Evolutionary conservation across 1,140 invertebrate genomes (phyloP).

Genomic region (Trichonephila clavipes): DNA sequence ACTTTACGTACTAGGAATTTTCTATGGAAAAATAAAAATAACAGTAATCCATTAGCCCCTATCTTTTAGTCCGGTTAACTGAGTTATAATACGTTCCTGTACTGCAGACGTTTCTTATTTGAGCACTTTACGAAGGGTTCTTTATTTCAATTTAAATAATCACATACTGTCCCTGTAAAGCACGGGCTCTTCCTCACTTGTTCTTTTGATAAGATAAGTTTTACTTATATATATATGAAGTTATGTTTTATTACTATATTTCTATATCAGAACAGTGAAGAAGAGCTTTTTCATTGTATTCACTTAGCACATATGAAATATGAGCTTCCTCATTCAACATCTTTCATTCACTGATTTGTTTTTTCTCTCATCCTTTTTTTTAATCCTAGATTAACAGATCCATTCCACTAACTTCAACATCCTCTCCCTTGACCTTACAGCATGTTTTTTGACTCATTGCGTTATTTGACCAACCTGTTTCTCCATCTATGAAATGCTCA

Average conservation of each 20-base stretch:
- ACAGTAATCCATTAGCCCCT: too few species aligned
- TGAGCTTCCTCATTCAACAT: background rate
- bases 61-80: too few species aligned
- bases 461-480: slow-evolving; percentile 71
- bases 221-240: too few species aligned
- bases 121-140: too few species aligned
- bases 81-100: too few species aligned
- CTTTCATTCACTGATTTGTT: background rate
- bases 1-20: too few species aligned
- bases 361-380: slow-evolving; percentile 10
- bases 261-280: background rate
- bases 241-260: too few species aligned
- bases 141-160: too few species aligned
- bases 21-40: too few species aligned
- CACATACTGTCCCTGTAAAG: background rate
- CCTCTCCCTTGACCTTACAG: slow-evolving; percentile 72
- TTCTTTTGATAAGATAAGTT: too few species aligned
- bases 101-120: too few species aligned
- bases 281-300: background rate
- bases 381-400: slow-evolving; percentile 22
- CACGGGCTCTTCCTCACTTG: background rate
- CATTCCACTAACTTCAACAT: background rate
- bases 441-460: slow-evolving; percentile 65
- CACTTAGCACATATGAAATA: background rate
- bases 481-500: slow-evolving; percentile 40